phyloP scores from a whole-genome alignment of 2,113 vertebrate genomes.

The Erinaceus europaeus region DNA sequence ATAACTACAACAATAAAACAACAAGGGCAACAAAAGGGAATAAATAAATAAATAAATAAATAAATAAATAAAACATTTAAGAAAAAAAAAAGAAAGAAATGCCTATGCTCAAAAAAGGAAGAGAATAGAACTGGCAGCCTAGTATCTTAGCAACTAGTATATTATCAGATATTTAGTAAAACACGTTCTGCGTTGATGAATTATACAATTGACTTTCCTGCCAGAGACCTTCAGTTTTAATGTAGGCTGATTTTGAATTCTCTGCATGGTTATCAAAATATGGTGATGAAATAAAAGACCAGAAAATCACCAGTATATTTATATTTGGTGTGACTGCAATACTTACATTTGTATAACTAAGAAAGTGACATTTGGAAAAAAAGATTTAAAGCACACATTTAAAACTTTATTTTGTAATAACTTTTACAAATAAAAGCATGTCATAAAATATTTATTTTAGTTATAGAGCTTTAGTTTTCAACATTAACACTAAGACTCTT shows the following conservation, averaged over 20 bases:
- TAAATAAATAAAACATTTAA: no score
- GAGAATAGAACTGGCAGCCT: background rate
- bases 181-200: conserved; percentile 6
- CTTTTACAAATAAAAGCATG: conserved; percentile 43
- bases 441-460: no score
- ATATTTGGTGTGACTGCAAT: conserved; percentile 34
- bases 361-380: conserved; percentile 36
- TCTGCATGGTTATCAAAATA: conserved; percentile 51
- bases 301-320: conserved; percentile 52
- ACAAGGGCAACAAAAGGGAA: no score
- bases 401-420: background rate
- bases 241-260: conserved; percentile 46
- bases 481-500: conserved; percentile 14
- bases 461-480: no score
- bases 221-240: conserved; percentile 20
- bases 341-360: conserved; percentile 26
- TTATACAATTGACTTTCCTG: conserved; percentile 28
- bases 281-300: background rate
- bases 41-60: no score
- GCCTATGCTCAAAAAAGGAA: background rate
- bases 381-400: conserved; percentile 33
- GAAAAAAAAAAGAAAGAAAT: no score
- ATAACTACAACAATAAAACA: no score
- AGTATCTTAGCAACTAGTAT: background rate
- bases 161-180: conserved; percentile 43